Evolutionary conservation across 1,140 invertebrate species (phyloP).

Genomic region (Drosophila navojoa): DNA sequence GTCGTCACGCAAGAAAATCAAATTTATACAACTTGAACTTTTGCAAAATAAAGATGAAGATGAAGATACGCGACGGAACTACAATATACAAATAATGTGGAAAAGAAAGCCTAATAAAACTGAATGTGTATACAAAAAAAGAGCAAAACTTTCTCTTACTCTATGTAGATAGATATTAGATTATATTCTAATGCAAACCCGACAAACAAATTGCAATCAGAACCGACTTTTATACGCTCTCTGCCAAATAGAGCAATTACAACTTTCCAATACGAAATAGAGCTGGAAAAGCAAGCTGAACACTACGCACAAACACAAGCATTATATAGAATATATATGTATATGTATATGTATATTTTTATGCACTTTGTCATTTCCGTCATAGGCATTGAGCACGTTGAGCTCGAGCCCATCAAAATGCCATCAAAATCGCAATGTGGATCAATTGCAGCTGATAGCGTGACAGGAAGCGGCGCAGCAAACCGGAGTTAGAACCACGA

Average conservation of each 20-base stretch:
- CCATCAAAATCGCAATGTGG: conserved; percentile 31
- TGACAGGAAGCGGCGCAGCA: conserved; percentile 25
- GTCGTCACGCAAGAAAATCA: too few species aligned
- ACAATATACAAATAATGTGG: not conserved
- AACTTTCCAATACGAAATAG: conserved; percentile 37
- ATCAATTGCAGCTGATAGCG: conserved; percentile 22
- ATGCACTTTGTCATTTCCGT: conserved; percentile 33
- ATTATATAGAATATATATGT: too few species aligned
- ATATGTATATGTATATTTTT: not conserved
- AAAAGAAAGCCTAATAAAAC: conserved; percentile 3
- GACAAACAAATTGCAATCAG: conserved; percentile 5
- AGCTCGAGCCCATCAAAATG: conserved; percentile 40
- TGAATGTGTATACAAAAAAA: not conserved
- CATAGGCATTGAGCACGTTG: conserved; percentile 35
- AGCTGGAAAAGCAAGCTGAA: conserved; percentile 9
- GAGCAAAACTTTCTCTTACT: not conserved
- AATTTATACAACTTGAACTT: too few species aligned
- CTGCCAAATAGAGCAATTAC: conserved; percentile 47
- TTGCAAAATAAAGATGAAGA: not conserved
- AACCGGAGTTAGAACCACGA: conserved; percentile 28
- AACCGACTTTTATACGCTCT: not conserved
- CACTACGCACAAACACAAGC: not conserved
- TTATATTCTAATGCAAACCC: conserved; percentile 10
- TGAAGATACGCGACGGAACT: not conserved
- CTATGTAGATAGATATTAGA: conserved; percentile 9